Percentiles rank a stretch among this genome's conserved stretches.
Conservation (phyloP, 2,888 invertebrate genomes). For the Caenorhabditis sp. region DNA sequence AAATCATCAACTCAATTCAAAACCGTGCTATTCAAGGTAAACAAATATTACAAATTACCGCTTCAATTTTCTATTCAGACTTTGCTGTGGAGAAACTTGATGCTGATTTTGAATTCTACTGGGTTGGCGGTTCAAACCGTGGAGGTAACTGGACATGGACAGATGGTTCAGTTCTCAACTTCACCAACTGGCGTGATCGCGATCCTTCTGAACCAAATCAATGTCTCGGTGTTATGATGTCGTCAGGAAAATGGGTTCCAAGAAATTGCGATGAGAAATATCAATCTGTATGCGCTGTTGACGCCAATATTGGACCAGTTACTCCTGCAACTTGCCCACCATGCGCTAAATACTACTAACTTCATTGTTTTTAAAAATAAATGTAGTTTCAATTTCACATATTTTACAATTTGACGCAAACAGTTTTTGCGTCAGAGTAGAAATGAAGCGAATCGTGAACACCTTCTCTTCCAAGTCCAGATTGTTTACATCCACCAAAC, state of each 20-base stretch:
- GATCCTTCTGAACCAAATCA: background rate
- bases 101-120: constrained; percentile 29
- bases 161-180: constrained; percentile 15
- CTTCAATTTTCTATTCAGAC: constrained; percentile 14
- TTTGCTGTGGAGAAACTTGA: constrained; percentile 22
- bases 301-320: constrained; percentile 7
- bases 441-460: constrained; percentile 75
- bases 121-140: constrained; percentile 21
- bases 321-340: constrained; percentile 20
- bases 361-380: background rate
- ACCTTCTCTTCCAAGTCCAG: constrained; percentile 75
- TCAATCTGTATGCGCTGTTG: constrained; percentile 26
- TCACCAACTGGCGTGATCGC: constrained; percentile 13
- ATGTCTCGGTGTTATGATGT: constrained; percentile 6
- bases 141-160: constrained; percentile 16
- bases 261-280: constrained; percentile 10
- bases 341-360: constrained; percentile 6
- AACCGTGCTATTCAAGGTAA: constrained; percentile 31
- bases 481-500: constrained; percentile 75
- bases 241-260: constrained; percentile 24
- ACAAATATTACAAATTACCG: background rate
- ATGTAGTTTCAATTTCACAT: background rate
- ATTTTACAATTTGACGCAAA: constrained; percentile 71
- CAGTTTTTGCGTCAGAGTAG: constrained; percentile 75
- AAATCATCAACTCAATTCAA: constrained; percentile 18